Base-by-base conservation (phyloP, 2,113 vertebrate species). In the Spea multiplicata region DNA sequence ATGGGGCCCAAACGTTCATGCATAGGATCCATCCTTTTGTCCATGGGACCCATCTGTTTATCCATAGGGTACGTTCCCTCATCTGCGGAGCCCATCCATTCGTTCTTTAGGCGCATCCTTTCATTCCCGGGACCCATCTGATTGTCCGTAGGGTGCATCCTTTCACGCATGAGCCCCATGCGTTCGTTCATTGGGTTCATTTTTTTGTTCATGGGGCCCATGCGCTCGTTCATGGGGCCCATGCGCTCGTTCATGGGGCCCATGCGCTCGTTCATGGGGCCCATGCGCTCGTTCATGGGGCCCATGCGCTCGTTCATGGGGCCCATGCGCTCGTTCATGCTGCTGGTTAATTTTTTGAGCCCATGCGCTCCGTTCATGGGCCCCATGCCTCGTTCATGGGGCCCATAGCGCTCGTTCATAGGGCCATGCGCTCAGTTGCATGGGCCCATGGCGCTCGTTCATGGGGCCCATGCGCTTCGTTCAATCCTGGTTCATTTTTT, bases 131-230 rank as follows among this genome's bases (percentile, higher is more conserved):
- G 47, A 8, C 6, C 12, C 67, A 69, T 69, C 2, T 17, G 6
- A 13, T 74, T 45, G 64, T 48, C 62, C 72, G 62, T 64, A 1
- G 59, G 10, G 2, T 48, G 14, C 61, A 59, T 65, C 73, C 73
- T 30, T 44, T 13, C 5, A 50, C 50, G n/a, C 17, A 47, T 64
- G 3, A 10, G 59, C 9, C 50, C 6, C 10, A 74, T 64, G 61
- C 61, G n/a, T 2, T 64, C 17, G 3, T 59, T 59, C 55, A 59
- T 59, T 2, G 55, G 55, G 14, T 59, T 13, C 10, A 5, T 59
- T 59, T 13, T 8, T 30, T 30, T 30, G 30, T 30, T 30, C 55
- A 59, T 59, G 4, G 55, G 55, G 55, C 55, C 55, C 61, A 59
- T 65, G 59, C 73, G 14, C 13, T 13, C 5, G 30, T 65, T 46